phyloP scores from a whole-genome alignment of 2,888 invertebrate genomes.

The Cinara cedri region DNA sequence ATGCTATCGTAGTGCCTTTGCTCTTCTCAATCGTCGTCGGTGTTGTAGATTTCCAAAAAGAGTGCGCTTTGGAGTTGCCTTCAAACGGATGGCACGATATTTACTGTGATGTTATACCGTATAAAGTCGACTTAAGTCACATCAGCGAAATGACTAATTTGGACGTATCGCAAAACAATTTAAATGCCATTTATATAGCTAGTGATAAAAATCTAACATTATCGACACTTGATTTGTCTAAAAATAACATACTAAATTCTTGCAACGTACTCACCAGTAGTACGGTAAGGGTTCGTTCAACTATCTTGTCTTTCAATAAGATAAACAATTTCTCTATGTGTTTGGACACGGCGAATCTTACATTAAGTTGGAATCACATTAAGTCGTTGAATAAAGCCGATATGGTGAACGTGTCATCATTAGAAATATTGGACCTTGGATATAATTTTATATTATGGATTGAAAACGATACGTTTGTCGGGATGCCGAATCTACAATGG shows the following conservation, averaged over 20 bases:
- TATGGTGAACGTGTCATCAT: constrained; percentile 32
- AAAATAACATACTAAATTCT: not conserved
- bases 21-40: not conserved
- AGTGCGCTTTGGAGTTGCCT: constrained; percentile 2
- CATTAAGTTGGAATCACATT: constrained; percentile 28
- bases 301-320: constrained; percentile 28
- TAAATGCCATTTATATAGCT: not conserved
- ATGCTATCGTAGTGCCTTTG: constrained; percentile 2
- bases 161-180: constrained; percentile 10
- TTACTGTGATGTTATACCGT: constrained; percentile 39
- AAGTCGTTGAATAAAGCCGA: constrained; percentile 9
- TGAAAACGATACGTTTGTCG: constrained; percentile 41
- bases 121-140: constrained; percentile 6
- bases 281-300: not conserved
- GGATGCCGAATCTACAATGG: constrained; percentile 31
- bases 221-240: constrained; percentile 8
- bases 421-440: constrained; percentile 6
- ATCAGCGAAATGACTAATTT: not conserved
- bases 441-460: constrained; percentile 46
- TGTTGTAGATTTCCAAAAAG: not conserved
- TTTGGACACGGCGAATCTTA: not conserved
- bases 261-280: not conserved
- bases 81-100: constrained; percentile 17
- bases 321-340: constrained; percentile 19
- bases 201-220: not conserved